Evolutionary conservation across 2,113 vertebrate species (phyloP).

Genomic region (Cnemophilus loriae): DNA sequence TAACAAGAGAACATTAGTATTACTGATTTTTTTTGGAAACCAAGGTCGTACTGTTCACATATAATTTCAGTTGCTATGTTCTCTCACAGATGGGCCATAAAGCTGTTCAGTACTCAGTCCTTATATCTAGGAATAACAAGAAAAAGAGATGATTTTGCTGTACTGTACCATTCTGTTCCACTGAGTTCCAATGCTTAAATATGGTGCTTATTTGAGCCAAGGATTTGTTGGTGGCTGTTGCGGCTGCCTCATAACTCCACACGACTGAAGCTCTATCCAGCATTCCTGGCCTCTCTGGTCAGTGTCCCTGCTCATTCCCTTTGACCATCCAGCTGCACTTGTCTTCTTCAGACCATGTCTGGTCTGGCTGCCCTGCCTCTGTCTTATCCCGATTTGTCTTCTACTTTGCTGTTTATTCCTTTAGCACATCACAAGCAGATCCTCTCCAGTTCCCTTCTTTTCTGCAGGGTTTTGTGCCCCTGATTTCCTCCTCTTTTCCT

Average conservation of each 20-base stretch:
- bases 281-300: background rate
- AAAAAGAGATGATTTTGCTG: background rate
- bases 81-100: background rate
- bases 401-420: background rate
- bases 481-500: background rate
- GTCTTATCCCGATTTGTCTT: background rate
- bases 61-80: background rate
- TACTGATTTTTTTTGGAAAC: background rate
- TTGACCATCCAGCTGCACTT: background rate
- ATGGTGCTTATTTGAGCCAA: background rate
- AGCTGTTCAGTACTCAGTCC: background rate
- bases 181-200: background rate
- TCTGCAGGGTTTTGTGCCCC: background rate
- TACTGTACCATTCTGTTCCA: background rate
- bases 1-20: background rate
- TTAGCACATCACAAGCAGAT: background rate
- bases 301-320: background rate
- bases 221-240: background rate
- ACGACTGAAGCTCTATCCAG: background rate
- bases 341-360: background rate
- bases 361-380: background rate
- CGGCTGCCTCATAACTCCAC: background rate
- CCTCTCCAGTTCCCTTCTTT: background rate
- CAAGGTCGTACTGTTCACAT: background rate
- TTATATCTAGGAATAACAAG: background rate